Percentiles rank a stretch among this genome's conserved stretches.
Evolutionary conservation across 2,113 vertebrate species (phyloP).

Genomic region (Gorilla gorilla): DNA sequence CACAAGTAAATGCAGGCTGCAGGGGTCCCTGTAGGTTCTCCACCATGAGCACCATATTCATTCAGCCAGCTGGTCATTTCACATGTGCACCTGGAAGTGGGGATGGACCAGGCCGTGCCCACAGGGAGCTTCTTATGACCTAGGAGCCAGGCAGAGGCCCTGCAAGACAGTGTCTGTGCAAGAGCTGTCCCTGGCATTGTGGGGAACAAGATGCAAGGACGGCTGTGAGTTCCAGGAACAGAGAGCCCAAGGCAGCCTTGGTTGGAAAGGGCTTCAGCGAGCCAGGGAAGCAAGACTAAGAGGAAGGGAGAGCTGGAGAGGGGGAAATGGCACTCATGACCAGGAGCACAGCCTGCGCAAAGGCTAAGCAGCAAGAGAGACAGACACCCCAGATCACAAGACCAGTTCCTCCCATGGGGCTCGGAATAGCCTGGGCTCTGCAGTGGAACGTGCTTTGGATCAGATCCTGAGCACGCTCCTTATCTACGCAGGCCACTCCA

Average conservation of each 20-base stretch:
- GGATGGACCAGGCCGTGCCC: background rate
- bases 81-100: background rate
- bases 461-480: background rate
- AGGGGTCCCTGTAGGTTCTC: background rate
- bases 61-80: background rate
- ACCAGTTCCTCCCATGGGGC: background rate
- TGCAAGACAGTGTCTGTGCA: background rate
- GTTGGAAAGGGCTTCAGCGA: background rate
- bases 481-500: background rate
- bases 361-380: background rate
- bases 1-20: background rate
- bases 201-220: fast-evolving
- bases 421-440: background rate
- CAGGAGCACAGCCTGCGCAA: background rate
- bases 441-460: background rate
- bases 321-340: fast-evolving
- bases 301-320: background rate
- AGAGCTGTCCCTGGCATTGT: fast-evolving
- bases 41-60: fast-evolving
- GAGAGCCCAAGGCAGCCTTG: background rate
- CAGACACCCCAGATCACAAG: background rate
- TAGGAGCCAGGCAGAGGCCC: background rate
- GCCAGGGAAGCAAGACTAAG: background rate
- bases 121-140: no score
- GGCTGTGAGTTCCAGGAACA: background rate